A percentile compares a stretch with the other conserved stretches of the same genome.
phyloP scores from a whole-genome alignment of 2,113 vertebrate species.

The Acanthisitta chloris region DNA sequence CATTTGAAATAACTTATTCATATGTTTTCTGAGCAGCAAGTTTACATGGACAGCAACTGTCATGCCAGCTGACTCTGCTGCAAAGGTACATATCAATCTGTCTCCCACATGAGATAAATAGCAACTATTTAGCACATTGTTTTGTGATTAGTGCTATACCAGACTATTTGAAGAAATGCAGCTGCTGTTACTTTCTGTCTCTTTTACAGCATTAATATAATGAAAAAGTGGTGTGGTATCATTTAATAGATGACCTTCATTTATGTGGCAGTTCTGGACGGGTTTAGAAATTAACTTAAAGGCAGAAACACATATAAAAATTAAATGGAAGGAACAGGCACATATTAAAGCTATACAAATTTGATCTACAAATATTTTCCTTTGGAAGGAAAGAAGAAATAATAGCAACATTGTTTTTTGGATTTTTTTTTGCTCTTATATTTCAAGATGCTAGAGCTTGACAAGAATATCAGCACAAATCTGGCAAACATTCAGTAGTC shows the following conservation, averaged over 20 bases:
- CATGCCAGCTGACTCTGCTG: neutral
- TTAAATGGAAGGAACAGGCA: neutral
- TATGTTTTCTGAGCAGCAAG: neutral
- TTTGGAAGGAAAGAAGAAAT: neutral
- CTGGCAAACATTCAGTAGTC: neutral
- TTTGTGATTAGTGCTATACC: neutral
- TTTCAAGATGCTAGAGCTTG: neutral
- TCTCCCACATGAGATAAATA: neutral
- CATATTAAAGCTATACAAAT: neutral
- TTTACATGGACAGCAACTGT: neutral
- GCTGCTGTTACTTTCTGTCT: neutral
- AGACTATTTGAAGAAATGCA: neutral
- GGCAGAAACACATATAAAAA: neutral
- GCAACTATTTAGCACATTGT: neutral
- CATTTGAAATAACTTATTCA: neutral
- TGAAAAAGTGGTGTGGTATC: neutral
- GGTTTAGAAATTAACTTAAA: neutral
- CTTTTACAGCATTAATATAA: neutral
- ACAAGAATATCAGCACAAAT: neutral
- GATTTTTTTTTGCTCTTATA: neutral
- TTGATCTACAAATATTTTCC: neutral
- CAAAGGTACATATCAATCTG: neutral
- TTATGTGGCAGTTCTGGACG: neutral
- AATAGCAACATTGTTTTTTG: neutral
- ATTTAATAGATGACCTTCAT: neutral